These are phyloP conservation scores for Rhea pennata DNA, from an alignment of 2,113 vertebrate species.

Conservation along the genomic window DNA sequence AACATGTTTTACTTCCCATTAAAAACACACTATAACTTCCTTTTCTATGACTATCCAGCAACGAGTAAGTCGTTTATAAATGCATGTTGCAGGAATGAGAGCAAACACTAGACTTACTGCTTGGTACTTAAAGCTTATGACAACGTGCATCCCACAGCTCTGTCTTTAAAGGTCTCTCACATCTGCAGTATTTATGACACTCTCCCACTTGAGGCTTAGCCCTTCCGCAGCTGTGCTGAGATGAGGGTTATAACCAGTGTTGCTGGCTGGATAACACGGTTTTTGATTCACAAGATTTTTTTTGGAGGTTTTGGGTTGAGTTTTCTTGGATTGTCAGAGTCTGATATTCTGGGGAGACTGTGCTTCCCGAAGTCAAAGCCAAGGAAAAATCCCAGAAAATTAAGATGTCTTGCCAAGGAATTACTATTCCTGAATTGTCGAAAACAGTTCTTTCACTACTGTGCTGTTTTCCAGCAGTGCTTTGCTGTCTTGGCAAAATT, in stretches of 20 bases:
- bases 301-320: neutral
- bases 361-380: neutral
- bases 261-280: neutral
- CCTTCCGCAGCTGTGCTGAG: neutral
- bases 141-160: neutral
- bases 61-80: neutral
- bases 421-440: neutral
- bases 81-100: neutral
- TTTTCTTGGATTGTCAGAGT: neutral
- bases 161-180: neutral
- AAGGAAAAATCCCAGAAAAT: too few species aligned
- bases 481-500: neutral
- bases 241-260: neutral
- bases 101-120: neutral
- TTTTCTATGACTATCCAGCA: neutral
- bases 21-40: neutral
- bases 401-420: neutral
- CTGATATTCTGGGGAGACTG: neutral
- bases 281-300: too few species aligned
- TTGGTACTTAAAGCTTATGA: neutral
- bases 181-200: neutral
- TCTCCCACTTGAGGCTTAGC: neutral
- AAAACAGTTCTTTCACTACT: neutral
- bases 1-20: neutral
- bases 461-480: neutral